phyloP scores from a whole-genome alignment of 2,888 invertebrate species.

The Parascotia fuliginaria region DNA sequence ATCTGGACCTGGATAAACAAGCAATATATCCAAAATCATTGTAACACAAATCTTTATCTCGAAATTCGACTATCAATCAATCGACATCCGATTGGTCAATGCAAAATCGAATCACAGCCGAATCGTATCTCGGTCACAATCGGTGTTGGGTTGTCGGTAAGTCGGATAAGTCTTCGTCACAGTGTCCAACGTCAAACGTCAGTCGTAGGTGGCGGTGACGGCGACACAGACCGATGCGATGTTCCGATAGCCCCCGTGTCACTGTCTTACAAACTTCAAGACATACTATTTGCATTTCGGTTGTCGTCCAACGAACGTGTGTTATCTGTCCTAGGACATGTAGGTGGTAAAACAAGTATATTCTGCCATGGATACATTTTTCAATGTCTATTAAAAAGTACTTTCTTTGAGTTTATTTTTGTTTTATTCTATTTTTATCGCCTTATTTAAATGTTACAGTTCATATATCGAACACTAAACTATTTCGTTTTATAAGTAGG shows the following conservation, averaged over 20 bases:
- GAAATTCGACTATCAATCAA: slow-evolving; percentile 64
- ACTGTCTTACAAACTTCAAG: slow-evolving; percentile 65
- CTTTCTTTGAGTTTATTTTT: slow-evolving; percentile 27
- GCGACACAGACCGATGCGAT: slow-evolving; percentile 41
- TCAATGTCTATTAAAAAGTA: slow-evolving; percentile 34
- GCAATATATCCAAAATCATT: slow-evolving; percentile 31
- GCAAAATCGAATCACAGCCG: slow-evolving; percentile 61
- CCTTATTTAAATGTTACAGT: background rate
- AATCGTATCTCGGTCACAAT: slow-evolving; percentile 72
- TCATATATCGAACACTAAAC: background rate
- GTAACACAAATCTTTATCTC: slow-evolving; percentile 40
- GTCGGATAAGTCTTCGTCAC: slow-evolving; percentile 48
- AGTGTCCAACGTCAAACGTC: slow-evolving; percentile 40
- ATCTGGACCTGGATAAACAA: slow-evolving; percentile 19
- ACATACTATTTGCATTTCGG: slow-evolving; percentile 73
- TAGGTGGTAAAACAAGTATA: slow-evolving; percentile 50
- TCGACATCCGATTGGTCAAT: slow-evolving; percentile 58
- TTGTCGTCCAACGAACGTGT: slow-evolving; percentile 54
- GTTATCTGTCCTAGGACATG: slow-evolving; percentile 50
- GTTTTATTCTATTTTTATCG: slow-evolving; percentile 11
- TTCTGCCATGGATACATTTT: slow-evolving; percentile 28
- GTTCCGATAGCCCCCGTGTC: slow-evolving; percentile 60
- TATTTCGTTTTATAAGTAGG: no score
- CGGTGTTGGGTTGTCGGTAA: slow-evolving; percentile 60
- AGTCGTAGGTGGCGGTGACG: slow-evolving; percentile 43